Evolutionary conservation across 2,888 invertebrate species (phyloP).

Genomic region (Eilema griseolum): DNA sequence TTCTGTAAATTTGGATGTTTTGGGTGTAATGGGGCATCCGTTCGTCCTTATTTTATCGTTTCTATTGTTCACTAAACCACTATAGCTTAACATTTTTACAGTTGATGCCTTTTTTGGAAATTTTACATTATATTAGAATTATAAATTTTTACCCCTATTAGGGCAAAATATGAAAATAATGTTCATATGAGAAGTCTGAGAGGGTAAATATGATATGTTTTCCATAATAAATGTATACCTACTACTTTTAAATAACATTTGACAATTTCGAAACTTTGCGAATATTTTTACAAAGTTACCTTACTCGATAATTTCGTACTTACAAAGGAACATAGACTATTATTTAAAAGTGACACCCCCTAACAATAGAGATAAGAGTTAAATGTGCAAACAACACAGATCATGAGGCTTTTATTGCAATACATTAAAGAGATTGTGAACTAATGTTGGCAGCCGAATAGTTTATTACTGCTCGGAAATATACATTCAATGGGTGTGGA

Average conservation of each 20-base stretch:
- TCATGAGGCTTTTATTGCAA: constrained; percentile 57
- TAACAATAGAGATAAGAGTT: constrained; percentile 56
- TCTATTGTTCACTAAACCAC: too few relatives aligned
- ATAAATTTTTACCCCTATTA: too few relatives aligned
- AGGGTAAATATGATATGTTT: too few relatives aligned
- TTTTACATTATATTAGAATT: too few relatives aligned
- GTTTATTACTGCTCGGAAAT: constrained; percentile 40
- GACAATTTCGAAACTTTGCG: constrained; percentile 21
- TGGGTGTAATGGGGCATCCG: too few relatives aligned
- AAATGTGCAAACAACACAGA: constrained; percentile 60
- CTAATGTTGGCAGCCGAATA: constrained; percentile 47
- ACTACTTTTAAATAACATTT: background rate
- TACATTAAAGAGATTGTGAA: constrained; percentile 58
- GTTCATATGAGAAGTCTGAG: too few relatives aligned
- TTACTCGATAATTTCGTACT: constrained; percentile 41
- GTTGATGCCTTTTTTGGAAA: too few relatives aligned
- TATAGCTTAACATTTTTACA: too few relatives aligned
- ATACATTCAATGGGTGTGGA: background rate
- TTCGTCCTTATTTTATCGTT: too few relatives aligned
- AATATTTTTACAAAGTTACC: constrained; percentile 28
- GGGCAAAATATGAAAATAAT: too few relatives aligned
- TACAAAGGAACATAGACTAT: constrained; percentile 49
- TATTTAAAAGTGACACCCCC: constrained; percentile 48
- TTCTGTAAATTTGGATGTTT: too few relatives aligned
- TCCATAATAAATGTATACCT: background rate